Base-by-base conservation (phyloP, 2,797 vertebrate genomes). In the Silurus lanzhouensis region DNA sequence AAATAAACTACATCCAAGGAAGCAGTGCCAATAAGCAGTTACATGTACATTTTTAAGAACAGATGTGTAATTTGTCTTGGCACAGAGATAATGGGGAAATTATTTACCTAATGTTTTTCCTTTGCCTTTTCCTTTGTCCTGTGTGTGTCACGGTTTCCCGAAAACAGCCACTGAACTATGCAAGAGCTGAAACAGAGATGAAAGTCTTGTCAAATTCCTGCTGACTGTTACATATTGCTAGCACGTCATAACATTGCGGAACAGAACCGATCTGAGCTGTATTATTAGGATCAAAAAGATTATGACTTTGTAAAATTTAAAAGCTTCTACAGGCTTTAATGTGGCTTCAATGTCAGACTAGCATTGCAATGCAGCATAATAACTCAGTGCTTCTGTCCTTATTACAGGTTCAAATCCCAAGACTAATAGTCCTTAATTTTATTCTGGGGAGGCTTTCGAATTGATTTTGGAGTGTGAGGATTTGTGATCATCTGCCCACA, bases 51-150 rank as follows among this genome's bases (percentile, higher is more conserved):
- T 84, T 77, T 72, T 60, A 63, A 55, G 1, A 78, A 82, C 64
- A 6, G 66, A 76, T 78, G 75, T 70, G 66, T 81, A 74, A 81
- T 83, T 77, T 67, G 52, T 83, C 76, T 86, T 85, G 84, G 75
- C 80, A 57, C 19, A 75, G 27, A 19, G 55, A n/a, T 80, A 81
- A 58, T 61, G 5, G 22, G 52, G 44, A 78, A 68, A 84, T 83
- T 72, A 82, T 89, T 89, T 84, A 61, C 61, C 48, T 74, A 81
- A 70, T 79, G 38, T n/a, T 55, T 87, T 88, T 68, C 71, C 72
- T 71, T 67, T 68, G 46, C 68, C 72, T 64, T 67, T 68, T 31
- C 63, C 72, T 64, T 87, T 68, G 27, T 19, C 27, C 15, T 38
- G 19, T 38, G 5, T 17, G 66, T 66, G n/a, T 25, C 7, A 14